These are phyloP conservation scores for Anastrepha obliqua DNA, from an alignment of 1,140 invertebrate species.

Conservation along the genomic window DNA sequence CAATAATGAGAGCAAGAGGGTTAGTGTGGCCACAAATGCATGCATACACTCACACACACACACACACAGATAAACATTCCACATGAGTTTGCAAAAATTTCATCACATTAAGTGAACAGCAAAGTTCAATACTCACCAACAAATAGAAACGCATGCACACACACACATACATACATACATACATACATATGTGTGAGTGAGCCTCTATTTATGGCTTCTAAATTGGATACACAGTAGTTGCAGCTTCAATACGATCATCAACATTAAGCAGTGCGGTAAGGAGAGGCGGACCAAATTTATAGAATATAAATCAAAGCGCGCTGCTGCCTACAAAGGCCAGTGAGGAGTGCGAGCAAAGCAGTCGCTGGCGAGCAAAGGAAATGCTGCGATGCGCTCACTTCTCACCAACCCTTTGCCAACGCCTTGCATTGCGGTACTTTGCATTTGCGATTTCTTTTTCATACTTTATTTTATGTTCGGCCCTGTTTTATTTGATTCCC, in stretches of 20 bases:
- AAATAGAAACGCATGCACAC: neutral
- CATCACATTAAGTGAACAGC: slow-evolving; percentile 54
- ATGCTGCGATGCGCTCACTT: neutral
- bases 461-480: slow-evolving; percentile 69
- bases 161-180: neutral
- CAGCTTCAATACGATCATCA: slow-evolving; percentile 57
- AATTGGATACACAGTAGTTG: slow-evolving; percentile 58
- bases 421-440: neutral
- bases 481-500: slow-evolving; percentile 62
- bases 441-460: neutral
- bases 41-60: neutral
- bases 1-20: neutral
- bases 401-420: neutral
- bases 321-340: slow-evolving; percentile 8
- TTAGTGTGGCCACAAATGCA: neutral
- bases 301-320: slow-evolving; percentile 15
- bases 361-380: neutral
- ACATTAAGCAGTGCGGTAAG: neutral
- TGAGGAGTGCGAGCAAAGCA: neutral
- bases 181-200: neutral
- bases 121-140: neutral
- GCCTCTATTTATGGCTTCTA: neutral
- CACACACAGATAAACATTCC: neutral
- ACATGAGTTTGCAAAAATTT: slow-evolving; percentile 54
- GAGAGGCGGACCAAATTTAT: slow-evolving; percentile 29